phyloP scores from a whole-genome alignment of 2,113 vertebrate genomes.

The Corythornis vintsioides region DNA sequence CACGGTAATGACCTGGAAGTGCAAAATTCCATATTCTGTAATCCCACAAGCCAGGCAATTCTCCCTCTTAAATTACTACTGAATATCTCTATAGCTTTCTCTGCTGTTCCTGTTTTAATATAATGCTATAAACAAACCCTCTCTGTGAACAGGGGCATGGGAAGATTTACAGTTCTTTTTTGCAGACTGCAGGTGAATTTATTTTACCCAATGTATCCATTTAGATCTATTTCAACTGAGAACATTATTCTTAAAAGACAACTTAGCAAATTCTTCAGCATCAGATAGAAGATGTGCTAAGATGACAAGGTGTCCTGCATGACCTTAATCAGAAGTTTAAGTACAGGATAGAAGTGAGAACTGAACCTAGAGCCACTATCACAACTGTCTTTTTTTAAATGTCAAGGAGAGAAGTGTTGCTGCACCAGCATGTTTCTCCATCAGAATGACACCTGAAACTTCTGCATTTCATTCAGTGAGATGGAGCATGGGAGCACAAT shows the following conservation, averaged over 20 bases:
- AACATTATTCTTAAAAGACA: conserved; percentile 26
- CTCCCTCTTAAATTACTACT: conserved; percentile 26
- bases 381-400: conserved; percentile 5
- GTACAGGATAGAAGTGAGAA: background rate
- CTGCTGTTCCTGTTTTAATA: conserved; percentile 32
- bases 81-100: conserved; percentile 25
- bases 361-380: background rate
- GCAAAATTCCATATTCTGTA: conserved; percentile 50
- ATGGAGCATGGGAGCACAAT: background rate
- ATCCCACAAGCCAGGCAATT: conserved; percentile 15
- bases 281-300: background rate
- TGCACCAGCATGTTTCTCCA: background rate
- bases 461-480: background rate
- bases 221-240: conserved; percentile 7
- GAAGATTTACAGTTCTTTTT: background rate
- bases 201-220: conserved; percentile 34
- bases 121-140: conserved; percentile 10
- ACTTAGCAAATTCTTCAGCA: background rate
- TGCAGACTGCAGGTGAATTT: conserved; percentile 12
- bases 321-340: conserved; percentile 39
- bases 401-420: conserved; percentile 50
- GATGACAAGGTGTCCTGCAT: background rate
- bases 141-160: background rate
- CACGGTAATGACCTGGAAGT: conserved; percentile 48
- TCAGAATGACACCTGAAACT: background rate